Evolutionary conservation across 2,113 vertebrate genomes (phyloP).

Genomic region (Thryonomys swinderianus): DNA sequence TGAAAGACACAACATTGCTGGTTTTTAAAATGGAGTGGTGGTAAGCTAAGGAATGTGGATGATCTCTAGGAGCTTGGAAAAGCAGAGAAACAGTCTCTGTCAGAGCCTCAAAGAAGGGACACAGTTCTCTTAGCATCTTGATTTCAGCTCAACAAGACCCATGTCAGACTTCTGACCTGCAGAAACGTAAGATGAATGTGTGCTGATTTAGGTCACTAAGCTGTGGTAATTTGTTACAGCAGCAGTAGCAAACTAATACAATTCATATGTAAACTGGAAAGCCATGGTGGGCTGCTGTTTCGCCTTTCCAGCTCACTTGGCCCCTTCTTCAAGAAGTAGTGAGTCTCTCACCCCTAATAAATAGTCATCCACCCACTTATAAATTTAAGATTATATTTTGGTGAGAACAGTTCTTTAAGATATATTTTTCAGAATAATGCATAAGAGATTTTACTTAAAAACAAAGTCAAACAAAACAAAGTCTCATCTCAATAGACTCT

Average conservation of each 20-base stretch:
- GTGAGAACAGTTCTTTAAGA: not conserved
- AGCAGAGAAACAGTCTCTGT: not conserved
- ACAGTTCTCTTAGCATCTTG: not conserved
- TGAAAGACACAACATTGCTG: not conserved
- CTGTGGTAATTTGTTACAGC: not conserved
- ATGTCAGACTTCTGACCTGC: not conserved
- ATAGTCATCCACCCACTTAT: not conserved
- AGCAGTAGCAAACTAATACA: not conserved
- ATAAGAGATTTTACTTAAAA: conserved; percentile 40
- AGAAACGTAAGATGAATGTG: not conserved
- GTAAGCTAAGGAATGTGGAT: not conserved
- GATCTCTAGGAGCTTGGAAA: not conserved
- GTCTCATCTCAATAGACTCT: not conserved
- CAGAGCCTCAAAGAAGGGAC: not conserved
- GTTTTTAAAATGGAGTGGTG: not conserved
- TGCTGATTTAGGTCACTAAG: not conserved
- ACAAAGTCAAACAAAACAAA: not conserved
- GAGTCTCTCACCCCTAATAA: not conserved
- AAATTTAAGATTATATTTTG: not conserved
- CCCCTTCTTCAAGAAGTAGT: not conserved
- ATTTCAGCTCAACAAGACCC: not conserved
- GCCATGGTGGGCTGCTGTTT: not conserved
- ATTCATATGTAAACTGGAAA: not conserved
- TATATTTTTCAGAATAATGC: not conserved
- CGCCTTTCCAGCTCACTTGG: not conserved